Conservation (phyloP, 2,888 invertebrate species). For the Scaptomyza reducta region DNA sequence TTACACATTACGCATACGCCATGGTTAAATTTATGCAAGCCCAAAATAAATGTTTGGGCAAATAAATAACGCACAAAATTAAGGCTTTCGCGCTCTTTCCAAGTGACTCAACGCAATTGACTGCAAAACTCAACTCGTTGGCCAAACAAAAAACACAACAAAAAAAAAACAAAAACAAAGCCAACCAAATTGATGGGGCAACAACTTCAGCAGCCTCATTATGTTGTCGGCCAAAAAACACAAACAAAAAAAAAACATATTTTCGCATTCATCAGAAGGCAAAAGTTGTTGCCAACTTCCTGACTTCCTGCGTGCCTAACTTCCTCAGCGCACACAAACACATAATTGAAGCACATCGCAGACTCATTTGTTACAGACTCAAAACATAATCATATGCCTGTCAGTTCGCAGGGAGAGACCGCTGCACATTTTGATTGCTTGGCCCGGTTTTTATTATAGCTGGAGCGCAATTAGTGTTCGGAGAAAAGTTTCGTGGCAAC, state of each 20-base stretch:
- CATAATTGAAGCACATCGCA: conserved; percentile 76
- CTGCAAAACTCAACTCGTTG: conserved; percentile 58
- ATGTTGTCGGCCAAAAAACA: conserved; percentile 65
- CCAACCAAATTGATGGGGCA: conserved; percentile 61
- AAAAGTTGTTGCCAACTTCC: conserved; percentile 44
- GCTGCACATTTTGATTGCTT: conserved; percentile 64
- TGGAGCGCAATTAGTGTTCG: conserved; percentile 61
- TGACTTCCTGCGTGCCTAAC: conserved; percentile 36
- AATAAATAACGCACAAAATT: conserved; percentile 73
- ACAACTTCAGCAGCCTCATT: conserved; percentile 59
- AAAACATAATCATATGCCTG: conserved; percentile 57
- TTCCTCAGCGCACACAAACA: conserved; percentile 41
- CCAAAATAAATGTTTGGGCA: conserved; percentile 62
- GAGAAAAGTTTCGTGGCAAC: conserved; percentile 31
- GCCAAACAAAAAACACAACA: conserved; percentile 12
- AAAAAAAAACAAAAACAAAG: conserved; percentile 26
- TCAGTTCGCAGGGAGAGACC: conserved; percentile 11
- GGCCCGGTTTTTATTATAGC: conserved; percentile 53
- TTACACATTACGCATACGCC: conserved; percentile 68
- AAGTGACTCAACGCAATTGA: conserved; percentile 53
- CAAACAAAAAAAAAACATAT: conserved; percentile 71
- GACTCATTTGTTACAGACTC: conserved; percentile 72
- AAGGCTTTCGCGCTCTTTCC: conserved; percentile 32
- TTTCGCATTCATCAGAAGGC: conserved; percentile 74
- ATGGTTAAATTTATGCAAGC: conserved; percentile 50